phyloP scores from a whole-genome alignment of 2,797 vertebrate genomes.

The Pantherophis alleghaniensis region DNA sequence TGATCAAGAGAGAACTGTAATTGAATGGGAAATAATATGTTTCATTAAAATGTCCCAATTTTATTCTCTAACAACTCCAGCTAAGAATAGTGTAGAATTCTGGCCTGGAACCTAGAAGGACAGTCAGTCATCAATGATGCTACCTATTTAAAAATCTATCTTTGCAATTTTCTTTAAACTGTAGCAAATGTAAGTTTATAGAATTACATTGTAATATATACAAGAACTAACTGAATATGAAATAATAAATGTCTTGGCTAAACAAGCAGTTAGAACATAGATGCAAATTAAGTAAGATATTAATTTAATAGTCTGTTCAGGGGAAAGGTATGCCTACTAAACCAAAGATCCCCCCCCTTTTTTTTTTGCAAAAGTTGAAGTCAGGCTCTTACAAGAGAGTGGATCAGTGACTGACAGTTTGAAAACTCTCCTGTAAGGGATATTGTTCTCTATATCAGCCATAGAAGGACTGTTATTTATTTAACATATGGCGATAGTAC shows the following conservation, averaged over 20 bases:
- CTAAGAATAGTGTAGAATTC: neutral
- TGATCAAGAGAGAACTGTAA: neutral
- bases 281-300: neutral
- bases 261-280: neutral
- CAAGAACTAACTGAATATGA: neutral
- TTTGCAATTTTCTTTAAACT: neutral
- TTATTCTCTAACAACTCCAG: neutral
- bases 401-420: neutral
- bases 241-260: slow-evolving; percentile 3
- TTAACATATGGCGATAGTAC: neutral
- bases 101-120: neutral
- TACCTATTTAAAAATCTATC: neutral
- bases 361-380: neutral
- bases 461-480: neutral
- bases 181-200: neutral
- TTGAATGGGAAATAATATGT: neutral
- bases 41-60: neutral
- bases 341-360: neutral
- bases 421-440: neutral
- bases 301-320: neutral
- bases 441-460: neutral
- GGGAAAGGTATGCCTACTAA: neutral
- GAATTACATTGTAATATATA: neutral
- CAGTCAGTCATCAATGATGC: neutral
- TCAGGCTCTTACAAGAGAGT: neutral